A percentile compares a stretch with the other conserved stretches of the same genome.
Evolutionary conservation across 2,888 invertebrate species (phyloP).

Genomic region (Ectobius pallidus): DNA sequence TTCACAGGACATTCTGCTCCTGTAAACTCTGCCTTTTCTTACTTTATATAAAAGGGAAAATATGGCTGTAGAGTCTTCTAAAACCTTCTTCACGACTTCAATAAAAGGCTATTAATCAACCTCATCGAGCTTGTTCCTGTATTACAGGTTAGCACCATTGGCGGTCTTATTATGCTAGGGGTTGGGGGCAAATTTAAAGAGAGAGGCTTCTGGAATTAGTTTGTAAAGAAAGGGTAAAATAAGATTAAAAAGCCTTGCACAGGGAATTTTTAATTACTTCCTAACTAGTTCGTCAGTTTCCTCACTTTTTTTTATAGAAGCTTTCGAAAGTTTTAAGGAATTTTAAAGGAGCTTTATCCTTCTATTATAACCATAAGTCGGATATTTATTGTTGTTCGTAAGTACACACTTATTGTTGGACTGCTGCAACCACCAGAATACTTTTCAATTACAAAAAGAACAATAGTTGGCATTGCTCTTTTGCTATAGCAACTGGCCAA

Average conservation of each 20-base stretch:
- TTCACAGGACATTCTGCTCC: neutral
- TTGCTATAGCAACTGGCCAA: too few species aligned
- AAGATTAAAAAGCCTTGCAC: constrained; percentile 7
- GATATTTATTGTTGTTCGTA: too few species aligned
- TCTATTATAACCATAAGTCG: too few species aligned
- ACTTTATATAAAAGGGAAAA: neutral
- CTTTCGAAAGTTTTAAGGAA: too few species aligned
- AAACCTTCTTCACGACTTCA: constrained; percentile 9
- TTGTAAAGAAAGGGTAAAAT: neutral
- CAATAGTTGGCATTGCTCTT: too few species aligned
- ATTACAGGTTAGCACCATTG: constrained; percentile 1
- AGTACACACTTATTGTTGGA: too few species aligned
- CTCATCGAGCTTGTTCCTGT: neutral
- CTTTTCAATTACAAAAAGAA: too few species aligned
- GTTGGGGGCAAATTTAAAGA: neutral
- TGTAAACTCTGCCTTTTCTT: constrained; percentile 5
- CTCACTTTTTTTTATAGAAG: neutral
- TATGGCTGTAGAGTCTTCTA: constrained; percentile 4
- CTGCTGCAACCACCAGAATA: too few species aligned
- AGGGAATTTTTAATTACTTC: constrained; percentile 35
- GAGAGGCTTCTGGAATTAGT: neutral
- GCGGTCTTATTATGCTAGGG: neutral
- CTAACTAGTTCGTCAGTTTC: constrained; percentile 29
- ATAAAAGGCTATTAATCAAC: constrained; percentile 34
- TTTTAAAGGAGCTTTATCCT: too few species aligned